A percentile compares a stretch with the other conserved stretches of the same genome.
Conservation (phyloP, 2,888 invertebrate species). For the Celastrina argiolus region DNA sequence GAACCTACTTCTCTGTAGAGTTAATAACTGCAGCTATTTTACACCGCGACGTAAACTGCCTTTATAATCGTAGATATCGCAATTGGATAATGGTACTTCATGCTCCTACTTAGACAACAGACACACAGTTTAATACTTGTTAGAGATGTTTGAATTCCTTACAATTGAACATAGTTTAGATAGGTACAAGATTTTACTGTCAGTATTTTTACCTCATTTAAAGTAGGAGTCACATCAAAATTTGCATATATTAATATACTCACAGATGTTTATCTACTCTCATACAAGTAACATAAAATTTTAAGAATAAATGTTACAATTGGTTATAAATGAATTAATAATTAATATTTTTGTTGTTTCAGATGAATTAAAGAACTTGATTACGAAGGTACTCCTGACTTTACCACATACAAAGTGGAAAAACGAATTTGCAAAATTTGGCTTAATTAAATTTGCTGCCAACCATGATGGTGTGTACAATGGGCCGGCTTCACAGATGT, state of each 20-base stretch:
- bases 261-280: too few species aligned
- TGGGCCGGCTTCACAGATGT: slow-evolving; percentile 72
- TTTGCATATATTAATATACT: too few species aligned
- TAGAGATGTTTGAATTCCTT: neutral
- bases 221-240: too few species aligned
- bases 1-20: neutral
- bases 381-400: slow-evolving; percentile 59
- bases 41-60: neutral
- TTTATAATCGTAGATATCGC: neutral
- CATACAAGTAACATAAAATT: too few species aligned
- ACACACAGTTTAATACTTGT: neutral
- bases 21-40: neutral
- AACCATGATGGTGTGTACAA: slow-evolving; percentile 68
- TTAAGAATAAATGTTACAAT: neutral
- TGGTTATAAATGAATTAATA: neutral
- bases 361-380: slow-evolving; percentile 59
- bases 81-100: slow-evolving; percentile 17
- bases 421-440: slow-evolving; percentile 66
- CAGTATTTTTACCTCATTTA: too few species aligned
- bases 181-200: too few species aligned
- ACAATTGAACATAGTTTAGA: neutral
- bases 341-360: slow-evolving; percentile 39
- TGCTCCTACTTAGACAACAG: neutral
- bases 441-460: slow-evolving; percentile 63
- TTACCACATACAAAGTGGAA: slow-evolving; percentile 60